Percentiles rank a stretch among this genome's conserved stretches.
Conservation (phyloP, 2,888 invertebrate species). For the Calliphora vomitoria region DNA sequence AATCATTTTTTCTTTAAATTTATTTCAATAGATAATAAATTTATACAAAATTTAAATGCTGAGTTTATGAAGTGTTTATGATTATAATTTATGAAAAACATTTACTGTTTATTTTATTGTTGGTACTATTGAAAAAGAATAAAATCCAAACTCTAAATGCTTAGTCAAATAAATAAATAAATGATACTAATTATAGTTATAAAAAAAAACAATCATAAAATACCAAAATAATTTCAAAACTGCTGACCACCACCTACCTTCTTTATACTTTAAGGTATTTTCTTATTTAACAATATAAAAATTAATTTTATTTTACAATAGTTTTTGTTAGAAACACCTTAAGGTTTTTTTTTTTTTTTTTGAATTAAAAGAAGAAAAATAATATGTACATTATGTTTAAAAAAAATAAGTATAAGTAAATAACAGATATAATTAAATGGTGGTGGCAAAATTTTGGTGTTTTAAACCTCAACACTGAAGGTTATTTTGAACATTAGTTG, state of each 20-base stretch:
- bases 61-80: neutral
- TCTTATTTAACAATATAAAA: neutral
- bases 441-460: neutral
- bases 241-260: constrained; percentile 9
- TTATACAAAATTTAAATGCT: neutral
- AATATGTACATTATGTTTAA: neutral
- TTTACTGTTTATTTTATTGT: neutral
- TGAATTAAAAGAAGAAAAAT: constrained; percentile 1
- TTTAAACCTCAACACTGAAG: constrained; percentile 21
- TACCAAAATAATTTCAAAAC: constrained; percentile 1
- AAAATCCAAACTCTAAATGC: neutral
- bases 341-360: too few species aligned
- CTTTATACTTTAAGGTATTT: neutral
- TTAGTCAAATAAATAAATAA: neutral
- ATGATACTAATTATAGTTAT: neutral
- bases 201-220: neutral
- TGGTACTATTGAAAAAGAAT: neutral
- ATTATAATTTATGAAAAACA: neutral
- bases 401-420: neutral
- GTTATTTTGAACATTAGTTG: constrained; percentile 27
- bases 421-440: constrained; percentile 15
- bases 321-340: constrained; percentile 1
- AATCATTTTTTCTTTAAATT: neutral
- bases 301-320: neutral
- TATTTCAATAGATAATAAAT: neutral